Evolutionary conservation across 1,140 invertebrate species (phyloP), one percentile per base, ranked within the genome.

Genomic region (Coenobita brevimanus): DNA sequence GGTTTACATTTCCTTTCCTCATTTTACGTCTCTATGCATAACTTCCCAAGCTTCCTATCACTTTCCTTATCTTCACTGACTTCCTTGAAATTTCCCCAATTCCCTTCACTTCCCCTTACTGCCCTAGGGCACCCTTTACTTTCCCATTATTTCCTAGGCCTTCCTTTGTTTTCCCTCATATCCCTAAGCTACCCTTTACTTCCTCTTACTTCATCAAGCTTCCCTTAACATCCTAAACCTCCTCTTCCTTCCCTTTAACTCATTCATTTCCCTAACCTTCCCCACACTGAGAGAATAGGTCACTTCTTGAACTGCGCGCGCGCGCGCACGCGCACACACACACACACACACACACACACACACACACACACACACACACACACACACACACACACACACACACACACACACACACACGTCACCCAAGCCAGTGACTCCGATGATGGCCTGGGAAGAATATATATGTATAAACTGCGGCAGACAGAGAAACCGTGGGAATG

Each of bases 301-400:
- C 67, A 17, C 27, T 17, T 21, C 67, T 69, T 69, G 10, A 10
- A 30, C 27, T 69, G 10, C 10, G 57, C 27, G 57, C 27, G 57
- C 27, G 57, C 27, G 57, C 27, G 21, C 57, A 62, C 57, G 57
- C 4, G 13, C 6, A 69, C 64, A 27, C 64, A 69, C 27, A 69
- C 64, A 10, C 1, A 10, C 36, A 8, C 21, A 75, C 30, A 75
- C 38, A 75, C 38, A 36, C 71, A 75, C 71, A 75, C 71, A 75
- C 30, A 41, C 71, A 75, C 30, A 41, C 71, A 75, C 30, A 38
- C 71, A 75, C 71, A 75, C 71, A 75, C 71, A 75, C 71, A 75
- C 71, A 75, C 71, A 75, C 71, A 75, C 71, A 75, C 71, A 75
- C 71, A 75, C 71, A 75, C 71, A 75, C 71, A 75, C 71, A 75